These are phyloP conservation scores for Gymnothorax reevesii DNA, from an alignment of 2,797 vertebrate species.

Conservation along the genomic window DNA sequence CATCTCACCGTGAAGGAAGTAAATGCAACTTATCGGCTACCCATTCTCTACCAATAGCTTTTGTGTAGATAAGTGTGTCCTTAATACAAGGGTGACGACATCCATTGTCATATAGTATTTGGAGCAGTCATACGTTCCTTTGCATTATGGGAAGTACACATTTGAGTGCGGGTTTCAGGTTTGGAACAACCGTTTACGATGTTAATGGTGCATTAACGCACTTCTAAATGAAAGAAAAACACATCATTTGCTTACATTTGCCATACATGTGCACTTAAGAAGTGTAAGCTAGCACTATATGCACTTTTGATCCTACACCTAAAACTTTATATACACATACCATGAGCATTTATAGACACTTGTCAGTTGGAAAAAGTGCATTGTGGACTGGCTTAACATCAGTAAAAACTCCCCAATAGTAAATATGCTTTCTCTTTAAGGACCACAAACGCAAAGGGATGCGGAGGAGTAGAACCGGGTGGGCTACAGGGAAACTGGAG, in stretches of 20 bases:
- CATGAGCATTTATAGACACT: background rate
- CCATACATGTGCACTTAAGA: conserved; percentile 24
- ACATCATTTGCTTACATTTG: conserved; percentile 22
- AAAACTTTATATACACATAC: too few species aligned
- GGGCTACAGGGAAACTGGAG: background rate
- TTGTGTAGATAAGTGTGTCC: background rate
- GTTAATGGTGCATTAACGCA: background rate
- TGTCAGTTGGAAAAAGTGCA: background rate
- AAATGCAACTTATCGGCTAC: background rate
- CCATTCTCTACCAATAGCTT: background rate
- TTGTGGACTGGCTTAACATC: too few species aligned
- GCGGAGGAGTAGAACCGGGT: background rate
- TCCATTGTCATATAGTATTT: background rate
- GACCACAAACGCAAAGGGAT: background rate
- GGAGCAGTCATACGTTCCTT: conserved; percentile 17
- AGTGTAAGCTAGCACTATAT: background rate
- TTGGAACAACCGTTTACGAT: background rate
- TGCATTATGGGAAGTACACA: conserved; percentile 11
- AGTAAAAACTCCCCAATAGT: background rate
- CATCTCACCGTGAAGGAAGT: conserved; percentile 1
- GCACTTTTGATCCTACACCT: conserved; percentile 5
- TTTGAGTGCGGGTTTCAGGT: background rate
- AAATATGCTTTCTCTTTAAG: conserved; percentile 1
- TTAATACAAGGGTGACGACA: background rate
- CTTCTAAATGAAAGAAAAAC: conserved; percentile 25